Evolutionary conservation across 2,888 invertebrate species (phyloP), one percentile per base, ranked within the genome.

Genomic region (Drosophila heteroneura): DNA sequence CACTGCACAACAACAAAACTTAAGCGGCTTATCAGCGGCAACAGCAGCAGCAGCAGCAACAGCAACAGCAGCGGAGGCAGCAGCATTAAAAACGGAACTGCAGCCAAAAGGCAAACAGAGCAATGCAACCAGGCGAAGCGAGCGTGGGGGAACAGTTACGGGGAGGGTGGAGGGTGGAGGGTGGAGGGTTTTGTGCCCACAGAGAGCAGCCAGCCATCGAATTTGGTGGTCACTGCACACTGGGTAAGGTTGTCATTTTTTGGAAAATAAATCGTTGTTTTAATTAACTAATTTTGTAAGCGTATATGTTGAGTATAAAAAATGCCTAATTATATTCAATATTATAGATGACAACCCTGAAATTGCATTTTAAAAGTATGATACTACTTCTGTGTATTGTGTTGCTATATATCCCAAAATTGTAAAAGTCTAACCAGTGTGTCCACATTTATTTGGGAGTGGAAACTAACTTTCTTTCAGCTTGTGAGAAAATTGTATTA

Each of bases 11-110:
- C 57, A 39, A 35, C 57, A 56, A 57, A 64, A 67, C 84, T 60
- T 86, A 84, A 85, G 87, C 84, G 72, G 83, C 83, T 83, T 83
- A 83, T 83, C 82, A 70, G 69, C 63, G 35, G 41, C 58, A 33
- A 28, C 16, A 26, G 49, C 53, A 28, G 41, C n/a, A n/a, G 26
- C 56, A 44, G 12, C 54, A 54, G 32, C 53, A 35, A 32, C 28
- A 35, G 22, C 53, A 57, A n/a, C 51, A 37, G 16, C 49, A 39
- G 51, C 53, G 3, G 19, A 49, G 9, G 39, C 30, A 26, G 57
- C 61, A 44, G 51, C 53, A 61, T 63, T 39, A 63, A 58, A 41
- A 74, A 74, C 63, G 70, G 70, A 79, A 79, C 58, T 79, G 78
- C 78, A 79, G 78, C 76, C 76, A 72, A 71, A 79, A 79, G 76